Evolutionary conservation across 2,888 invertebrate species (phyloP), one percentile per base, ranked within the genome.

Genomic region (Nephrocerus scutellatus): DNA sequence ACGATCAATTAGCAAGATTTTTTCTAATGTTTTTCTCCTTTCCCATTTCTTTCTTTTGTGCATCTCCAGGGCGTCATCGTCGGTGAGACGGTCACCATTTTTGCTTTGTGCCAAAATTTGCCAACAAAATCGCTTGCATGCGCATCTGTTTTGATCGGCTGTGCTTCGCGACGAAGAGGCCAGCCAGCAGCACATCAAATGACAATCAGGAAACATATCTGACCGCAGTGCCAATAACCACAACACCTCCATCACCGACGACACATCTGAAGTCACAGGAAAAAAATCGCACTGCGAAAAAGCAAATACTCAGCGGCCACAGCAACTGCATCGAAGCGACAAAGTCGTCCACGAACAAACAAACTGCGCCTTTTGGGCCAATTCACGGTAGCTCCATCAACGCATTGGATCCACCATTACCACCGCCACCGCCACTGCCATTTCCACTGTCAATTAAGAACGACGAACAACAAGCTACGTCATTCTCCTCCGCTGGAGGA

Each of bases 101-200:
- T 54, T 56, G 48, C 52, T 57, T 52, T 51, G 57, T 54, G 39
- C 36, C 51, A 56, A 54, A 51, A 61, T 57, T 53, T 47, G 49
- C 46, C 51, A 49, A 46, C 58, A 63, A 65, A 75, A 70, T 75
- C 78, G 77, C 77, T 79, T 82, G 79, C 80, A 87, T 87, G 87
- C 86, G 86, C 79, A 83, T 87, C 78, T 87, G 87, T 73, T 85
- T 87, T 74, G 85, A 86, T 73, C 80, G 80, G 75, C 76, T 83
- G 74, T 87, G 87, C 82, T 87, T 87, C 82, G 83, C 85, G 79
- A 84, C 84, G 76, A 79, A 79, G 80, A 82, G 81, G 75, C 80
- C 81, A 68, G 76, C 78, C 74, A n/a, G n/a, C n/a, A n/a, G n/a
- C n/a, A n/a, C n/a, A n/a, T n/a, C n/a, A n/a, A n/a, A 78, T 76